These are phyloP conservation scores for Drosophila chauvacae DNA, from an alignment of 1,140 invertebrate genomes.

Conservation along the genomic window DNA sequence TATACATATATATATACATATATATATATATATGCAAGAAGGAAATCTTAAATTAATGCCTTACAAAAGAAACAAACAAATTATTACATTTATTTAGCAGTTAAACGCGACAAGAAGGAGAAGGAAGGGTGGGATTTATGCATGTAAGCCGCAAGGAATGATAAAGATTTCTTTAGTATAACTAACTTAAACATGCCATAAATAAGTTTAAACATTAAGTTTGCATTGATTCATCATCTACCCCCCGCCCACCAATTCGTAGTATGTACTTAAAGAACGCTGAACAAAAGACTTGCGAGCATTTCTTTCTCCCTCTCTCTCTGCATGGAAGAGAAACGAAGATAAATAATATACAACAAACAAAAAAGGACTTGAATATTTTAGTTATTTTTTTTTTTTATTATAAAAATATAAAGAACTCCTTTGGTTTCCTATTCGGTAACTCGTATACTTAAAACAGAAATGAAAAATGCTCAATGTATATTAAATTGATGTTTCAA, in stretches of 20 bases:
- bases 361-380: conserved; percentile 31
- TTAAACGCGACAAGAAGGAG: conserved; percentile 43
- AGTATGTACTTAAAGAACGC: conserved; percentile 69
- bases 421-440: conserved; percentile 62
- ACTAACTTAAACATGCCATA: conserved; percentile 82
- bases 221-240: conserved; percentile 23
- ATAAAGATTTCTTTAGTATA: conserved; percentile 71
- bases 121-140: conserved; percentile 21
- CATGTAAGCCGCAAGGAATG: conserved; percentile 52
- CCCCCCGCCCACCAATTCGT: conserved; percentile 30
- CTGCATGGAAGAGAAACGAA: conserved; percentile 6
- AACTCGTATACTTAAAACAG: conserved; percentile 59
- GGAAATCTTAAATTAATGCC: conserved; percentile 75
- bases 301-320: conserved; percentile 35
- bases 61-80: conserved; percentile 52
- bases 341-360: not conserved
- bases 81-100: conserved; percentile 75
- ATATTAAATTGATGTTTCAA: conserved; percentile 58
- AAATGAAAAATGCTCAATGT: conserved; percentile 74
- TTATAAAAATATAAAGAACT: conserved; percentile 7
- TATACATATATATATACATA: conserved; percentile 29
- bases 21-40: conserved; percentile 27
- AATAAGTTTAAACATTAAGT: conserved; percentile 77
- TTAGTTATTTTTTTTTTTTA: conserved; percentile 28
- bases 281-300: conserved; percentile 70